Evolutionary conservation across 2,888 invertebrate genomes (phyloP).

Genomic region (Chrysodeixis includens): DNA sequence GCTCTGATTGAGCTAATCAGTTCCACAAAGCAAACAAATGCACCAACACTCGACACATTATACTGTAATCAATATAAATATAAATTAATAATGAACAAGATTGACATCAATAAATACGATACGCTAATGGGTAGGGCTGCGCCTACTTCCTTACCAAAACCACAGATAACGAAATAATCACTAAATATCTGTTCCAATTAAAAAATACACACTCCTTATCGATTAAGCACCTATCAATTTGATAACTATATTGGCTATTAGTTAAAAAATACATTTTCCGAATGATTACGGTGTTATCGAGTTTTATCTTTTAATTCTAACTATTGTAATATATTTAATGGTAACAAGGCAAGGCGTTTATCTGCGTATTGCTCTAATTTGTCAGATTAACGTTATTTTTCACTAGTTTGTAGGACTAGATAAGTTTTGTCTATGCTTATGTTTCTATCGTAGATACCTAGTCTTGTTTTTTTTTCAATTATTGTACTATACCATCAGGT

Average conservation of each 20-base stretch:
- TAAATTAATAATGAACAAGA: constrained; percentile 16
- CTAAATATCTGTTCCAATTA: constrained; percentile 59
- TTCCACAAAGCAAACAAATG: background rate
- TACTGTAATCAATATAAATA: background rate
- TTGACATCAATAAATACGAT: constrained; percentile 6
- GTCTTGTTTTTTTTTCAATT: too few relatives aligned
- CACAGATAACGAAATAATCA: constrained; percentile 34
- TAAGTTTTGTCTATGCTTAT: background rate
- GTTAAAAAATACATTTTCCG: constrained; percentile 44
- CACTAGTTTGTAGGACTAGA: constrained; percentile 6
- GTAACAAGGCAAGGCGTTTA: constrained; percentile 17
- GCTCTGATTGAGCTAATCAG: background rate
- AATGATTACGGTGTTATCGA: constrained; percentile 38
- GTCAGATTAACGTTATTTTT: constrained; percentile 21
- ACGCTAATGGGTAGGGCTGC: constrained; percentile 29
- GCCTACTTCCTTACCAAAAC: constrained; percentile 44
- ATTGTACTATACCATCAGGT: too few relatives aligned
- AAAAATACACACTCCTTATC: constrained; percentile 54
- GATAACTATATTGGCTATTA: constrained; percentile 57
- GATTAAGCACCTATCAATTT: constrained; percentile 47
- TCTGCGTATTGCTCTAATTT: constrained; percentile 28
- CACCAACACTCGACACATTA: background rate
- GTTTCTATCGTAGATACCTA: background rate
- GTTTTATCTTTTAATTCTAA: constrained; percentile 39
- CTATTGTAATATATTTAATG: constrained; percentile 33